Base-by-base conservation (phyloP, 2,888 invertebrate genomes). In the Cremastobaeus sp. region DNA sequence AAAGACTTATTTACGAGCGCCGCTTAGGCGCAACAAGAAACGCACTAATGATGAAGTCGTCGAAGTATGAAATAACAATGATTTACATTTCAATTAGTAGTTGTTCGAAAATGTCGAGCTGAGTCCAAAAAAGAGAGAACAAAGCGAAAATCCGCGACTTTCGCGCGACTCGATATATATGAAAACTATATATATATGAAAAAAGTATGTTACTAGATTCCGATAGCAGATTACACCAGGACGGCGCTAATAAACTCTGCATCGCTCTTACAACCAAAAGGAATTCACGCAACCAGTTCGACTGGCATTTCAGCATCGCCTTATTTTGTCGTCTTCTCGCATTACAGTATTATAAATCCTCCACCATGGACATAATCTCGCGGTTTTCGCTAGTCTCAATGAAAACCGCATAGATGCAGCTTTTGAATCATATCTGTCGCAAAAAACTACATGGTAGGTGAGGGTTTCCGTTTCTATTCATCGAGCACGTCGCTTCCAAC, bases 61-160 rank as follows among this genome's bases (percentile, higher is more conserved):
- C 60, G 41, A 32, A 48, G 55, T 18, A 48, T 45, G 48, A 55
- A 70, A 70, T 55, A 70, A 62, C 47, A 62, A 69, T 69, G 52
- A 69, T 69, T 69, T 52, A 69, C 59, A 60, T 69, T 69, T 69
- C 43, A 69, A 54, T 69, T 69, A 69, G 18, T 0, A 34, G 25
- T 34, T 41, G 30, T 45, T 54, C 37, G 32, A 45, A 43, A 9
- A 32, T 4, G 8, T 11, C 20, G 20, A 18, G 20, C 30, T 9
- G 21, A n/a, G 1, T n/a, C n/a, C n/a, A n/a, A 34, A 35, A 11
- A 9, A 15, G 28, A 18, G 30, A 30, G n/a, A 21, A 12, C n/a
- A n/a, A n/a, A n/a, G n/a, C n/a, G n/a, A n/a, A n/a, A n/a, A n/a
- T n/a, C n/a, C n/a, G n/a, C n/a, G n/a, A n/a, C n/a, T n/a, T n/a